A percentile compares a stretch with the other conserved stretches of the same genome.
These are phyloP conservation scores for Amazona guildingii DNA, from an alignment of 2,113 vertebrate genomes.

Conservation along the genomic window DNA sequence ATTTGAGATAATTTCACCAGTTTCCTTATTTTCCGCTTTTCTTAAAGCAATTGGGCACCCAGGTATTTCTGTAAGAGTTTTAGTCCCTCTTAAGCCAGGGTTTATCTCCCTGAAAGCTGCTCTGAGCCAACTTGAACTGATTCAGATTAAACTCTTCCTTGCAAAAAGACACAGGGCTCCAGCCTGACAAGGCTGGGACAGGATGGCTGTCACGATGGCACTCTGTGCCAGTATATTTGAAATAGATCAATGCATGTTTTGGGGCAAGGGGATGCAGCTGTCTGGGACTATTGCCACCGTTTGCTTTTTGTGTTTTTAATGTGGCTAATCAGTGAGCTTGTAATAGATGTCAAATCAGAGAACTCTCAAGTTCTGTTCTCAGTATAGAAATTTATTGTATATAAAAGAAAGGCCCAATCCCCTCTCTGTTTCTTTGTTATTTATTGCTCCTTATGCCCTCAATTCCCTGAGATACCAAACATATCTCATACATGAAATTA, in stretches of 20 bases:
- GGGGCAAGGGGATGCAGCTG: not conserved
- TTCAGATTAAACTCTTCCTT: not conserved
- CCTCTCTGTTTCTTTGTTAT: not conserved
- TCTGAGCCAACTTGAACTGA: not conserved
- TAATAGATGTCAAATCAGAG: not conserved
- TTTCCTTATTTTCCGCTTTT: not conserved
- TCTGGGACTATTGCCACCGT: not conserved
- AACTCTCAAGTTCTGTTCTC: not conserved
- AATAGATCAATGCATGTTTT: not conserved
- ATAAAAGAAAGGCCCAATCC: too few species aligned
- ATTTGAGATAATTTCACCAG: not conserved
- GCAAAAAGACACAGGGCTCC: not conserved
- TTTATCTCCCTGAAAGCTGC: not conserved
- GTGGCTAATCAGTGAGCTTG: not conserved
- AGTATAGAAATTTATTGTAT: not conserved
- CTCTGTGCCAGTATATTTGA: not conserved
- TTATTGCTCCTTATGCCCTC: not conserved
- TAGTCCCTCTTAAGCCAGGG: not conserved
- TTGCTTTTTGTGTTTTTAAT: not conserved
- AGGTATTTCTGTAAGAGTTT: not conserved
- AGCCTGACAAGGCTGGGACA: not conserved
- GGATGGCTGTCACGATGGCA: not conserved
- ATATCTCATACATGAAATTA: not conserved
- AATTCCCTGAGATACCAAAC: not conserved
- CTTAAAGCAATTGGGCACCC: not conserved